Percentiles rank a stretch among this genome's conserved stretches.
Evolutionary conservation across 2,888 invertebrate species (phyloP).

Genomic region (Xestia ashworthii): DNA sequence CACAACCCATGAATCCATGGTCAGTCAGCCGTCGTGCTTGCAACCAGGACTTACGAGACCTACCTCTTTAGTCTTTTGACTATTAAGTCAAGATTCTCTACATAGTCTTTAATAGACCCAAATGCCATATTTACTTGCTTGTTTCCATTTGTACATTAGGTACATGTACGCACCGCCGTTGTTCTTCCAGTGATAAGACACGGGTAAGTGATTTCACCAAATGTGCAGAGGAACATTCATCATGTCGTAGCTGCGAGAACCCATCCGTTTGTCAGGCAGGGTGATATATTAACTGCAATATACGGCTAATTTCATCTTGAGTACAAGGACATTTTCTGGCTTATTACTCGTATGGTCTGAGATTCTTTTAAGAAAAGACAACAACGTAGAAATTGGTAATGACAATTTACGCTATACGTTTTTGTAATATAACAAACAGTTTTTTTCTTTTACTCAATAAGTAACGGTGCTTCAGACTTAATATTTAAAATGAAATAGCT

Average conservation of each 20-base stretch:
- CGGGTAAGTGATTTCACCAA: conserved; percentile 47
- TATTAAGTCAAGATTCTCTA: background rate
- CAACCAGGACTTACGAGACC: background rate
- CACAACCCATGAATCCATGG: background rate
- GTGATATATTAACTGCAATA: conserved; percentile 57
- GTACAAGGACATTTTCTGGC: conserved; percentile 35
- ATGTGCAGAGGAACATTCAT: conserved; percentile 53
- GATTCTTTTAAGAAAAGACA: background rate
- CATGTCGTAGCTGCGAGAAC: conserved; percentile 44
- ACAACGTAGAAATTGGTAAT: background rate
- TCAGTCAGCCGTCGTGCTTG: background rate
- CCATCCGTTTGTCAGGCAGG: conserved; percentile 49
- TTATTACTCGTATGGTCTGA: conserved; percentile 10
- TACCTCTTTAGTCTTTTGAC: background rate
- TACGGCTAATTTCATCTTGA: conserved; percentile 49
- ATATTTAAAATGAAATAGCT: background rate
- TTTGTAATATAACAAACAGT: too few relatives aligned
- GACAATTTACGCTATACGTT: too few relatives aligned
- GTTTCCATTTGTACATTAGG: background rate
- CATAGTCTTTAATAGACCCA: background rate
- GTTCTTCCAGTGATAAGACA: conserved; percentile 17
- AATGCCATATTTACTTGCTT: background rate
- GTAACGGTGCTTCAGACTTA: background rate
- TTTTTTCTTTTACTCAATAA: background rate
- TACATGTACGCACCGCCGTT: background rate